phyloP scores from a whole-genome alignment of 2,888 invertebrate genomes.

The Tipula lateralis region DNA sequence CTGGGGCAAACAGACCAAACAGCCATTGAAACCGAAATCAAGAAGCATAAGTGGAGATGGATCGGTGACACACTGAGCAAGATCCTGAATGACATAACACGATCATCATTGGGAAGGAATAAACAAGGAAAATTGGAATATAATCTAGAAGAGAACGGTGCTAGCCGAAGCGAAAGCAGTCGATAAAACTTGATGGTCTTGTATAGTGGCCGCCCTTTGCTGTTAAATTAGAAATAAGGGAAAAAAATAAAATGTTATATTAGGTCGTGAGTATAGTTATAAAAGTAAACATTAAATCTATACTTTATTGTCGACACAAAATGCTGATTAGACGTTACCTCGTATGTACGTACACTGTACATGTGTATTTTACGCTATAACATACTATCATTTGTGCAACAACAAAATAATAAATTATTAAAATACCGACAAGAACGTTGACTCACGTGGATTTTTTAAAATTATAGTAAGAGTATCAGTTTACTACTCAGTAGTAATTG shows the following conservation, averaged over 20 bases:
- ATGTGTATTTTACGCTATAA: neutral
- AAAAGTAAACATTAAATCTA: neutral
- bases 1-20: too few species aligned
- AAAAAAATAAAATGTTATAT: neutral
- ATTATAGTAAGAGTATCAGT: neutral
- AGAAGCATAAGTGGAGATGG: too few species aligned
- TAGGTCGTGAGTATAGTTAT: neutral
- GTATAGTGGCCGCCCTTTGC: too few species aligned
- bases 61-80: too few species aligned
- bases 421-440: neutral
- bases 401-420: neutral
- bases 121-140: too few species aligned
- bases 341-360: neutral
- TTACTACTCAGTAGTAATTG: neutral
- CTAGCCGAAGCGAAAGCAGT: too few species aligned
- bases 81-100: too few species aligned
- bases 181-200: too few species aligned
- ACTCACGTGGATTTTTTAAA: neutral
- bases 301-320: neutral
- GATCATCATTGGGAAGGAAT: too few species aligned
- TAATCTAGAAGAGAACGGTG: too few species aligned
- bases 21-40: too few species aligned
- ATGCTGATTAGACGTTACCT: neutral
- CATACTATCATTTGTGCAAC: neutral
- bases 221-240: too few species aligned